These are phyloP conservation scores for Drosophila elegans DNA, from an alignment of 1,140 invertebrate genomes.

Conservation along the genomic window DNA sequence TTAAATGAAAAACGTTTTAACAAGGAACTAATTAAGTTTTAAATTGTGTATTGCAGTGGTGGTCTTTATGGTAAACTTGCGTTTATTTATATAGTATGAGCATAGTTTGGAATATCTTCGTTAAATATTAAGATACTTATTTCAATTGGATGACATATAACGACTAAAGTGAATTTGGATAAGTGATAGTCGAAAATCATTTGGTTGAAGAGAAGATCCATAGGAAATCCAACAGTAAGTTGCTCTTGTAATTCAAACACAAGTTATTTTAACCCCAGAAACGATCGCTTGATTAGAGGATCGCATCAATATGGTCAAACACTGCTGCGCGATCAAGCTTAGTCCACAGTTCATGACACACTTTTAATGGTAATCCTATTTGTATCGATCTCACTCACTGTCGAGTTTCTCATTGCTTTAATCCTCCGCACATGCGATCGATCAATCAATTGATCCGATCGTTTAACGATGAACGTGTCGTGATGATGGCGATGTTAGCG, in stretches of 20 bases:
- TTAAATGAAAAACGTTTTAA: not conserved
- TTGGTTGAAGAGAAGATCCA: not conserved
- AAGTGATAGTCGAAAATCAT: not conserved
- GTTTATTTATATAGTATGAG: slow-evolving; percentile 3
- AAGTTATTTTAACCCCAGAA: not conserved
- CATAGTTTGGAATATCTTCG: not conserved
- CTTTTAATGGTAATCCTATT: not conserved
- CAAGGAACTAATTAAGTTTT: slow-evolving; percentile 4
- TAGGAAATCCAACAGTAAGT: slow-evolving; percentile 28
- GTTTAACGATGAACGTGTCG: slow-evolving; percentile 9
- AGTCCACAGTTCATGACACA: slow-evolving; percentile 8
- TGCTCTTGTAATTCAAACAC: not conserved
- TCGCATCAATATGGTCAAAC: not conserved
- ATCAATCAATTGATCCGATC: slow-evolving; percentile 45
- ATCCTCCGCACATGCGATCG: slow-evolving; percentile 35
- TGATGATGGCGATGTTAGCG: slow-evolving; percentile 8
- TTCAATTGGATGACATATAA: slow-evolving; percentile 6
- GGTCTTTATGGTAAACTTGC: not conserved
- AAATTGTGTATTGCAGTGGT: slow-evolving; percentile 21
- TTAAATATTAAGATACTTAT: not conserved
- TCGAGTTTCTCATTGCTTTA: slow-evolving; percentile 32
- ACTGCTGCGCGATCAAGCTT: not conserved
- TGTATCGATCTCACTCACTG: slow-evolving; percentile 48
- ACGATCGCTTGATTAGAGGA: not conserved
- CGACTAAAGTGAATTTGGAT: not conserved